Base-by-base conservation (phyloP, 2,888 invertebrate genomes). In the Cantharis lateralis region DNA sequence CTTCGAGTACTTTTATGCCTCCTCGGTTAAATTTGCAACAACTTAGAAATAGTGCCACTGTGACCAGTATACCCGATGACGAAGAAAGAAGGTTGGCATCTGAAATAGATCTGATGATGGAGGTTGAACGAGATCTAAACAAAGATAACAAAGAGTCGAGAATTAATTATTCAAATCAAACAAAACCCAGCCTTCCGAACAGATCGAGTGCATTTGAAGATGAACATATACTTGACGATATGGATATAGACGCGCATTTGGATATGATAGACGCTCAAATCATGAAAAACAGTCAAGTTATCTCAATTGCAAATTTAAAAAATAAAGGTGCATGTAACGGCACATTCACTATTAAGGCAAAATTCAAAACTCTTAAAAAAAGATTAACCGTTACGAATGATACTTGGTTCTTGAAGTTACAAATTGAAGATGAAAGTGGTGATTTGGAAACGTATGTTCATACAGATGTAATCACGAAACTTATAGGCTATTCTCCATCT, bases 401-500 rank as follows among this genome's bases (percentile, higher is more conserved):
- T 0, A 88, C 86, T 0, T 93, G 92, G 91, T 88, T 88, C 82
- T 86, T 93, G 26, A 89, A 89, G 74, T 91, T 92, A 78, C 89
- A 89, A 10, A 86, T 93, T 68, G 88, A 89, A 9, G 93, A 93
- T 85, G 89, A 89, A 15, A 91, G 90, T 5, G 91, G 90, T 1
- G 88, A 86, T 71, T 80, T 93, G 15, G 89, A 91, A 70, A 91
- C 91, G 1, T 88, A 89, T 15, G 90, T 93, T 72, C 89, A 91
- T 0, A 91, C 91, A 78, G 89, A 91, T 81, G 90, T 93, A 11
- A 85, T 92, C 1, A 88, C 91, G 0, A 87, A 89, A 70, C 83
- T 91, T 73, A 89, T 90, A 0, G 91, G 90, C 0, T 89, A 87
- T 76, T 88, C 89, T 0, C 90, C 91, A 0, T 85, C 73, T 5